A percentile compares a stretch with the other conserved stretches of the same genome.
Conservation (phyloP, 2,113 vertebrate genomes). For the Saimiri boliviensis region DNA sequence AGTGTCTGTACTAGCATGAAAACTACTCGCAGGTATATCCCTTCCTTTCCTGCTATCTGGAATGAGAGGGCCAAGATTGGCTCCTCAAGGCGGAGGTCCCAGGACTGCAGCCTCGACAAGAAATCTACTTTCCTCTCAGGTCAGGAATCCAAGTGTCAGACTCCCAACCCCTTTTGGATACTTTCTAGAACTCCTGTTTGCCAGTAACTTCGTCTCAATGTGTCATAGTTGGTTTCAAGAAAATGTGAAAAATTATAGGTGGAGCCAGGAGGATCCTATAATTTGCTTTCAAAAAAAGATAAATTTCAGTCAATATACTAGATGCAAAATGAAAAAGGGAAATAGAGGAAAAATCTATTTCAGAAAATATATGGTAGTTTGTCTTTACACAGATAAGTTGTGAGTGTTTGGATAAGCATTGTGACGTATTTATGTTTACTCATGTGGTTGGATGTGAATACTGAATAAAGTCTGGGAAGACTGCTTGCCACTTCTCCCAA, state of each 20-base stretch:
- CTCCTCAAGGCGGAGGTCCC: neutral
- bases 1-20: conserved; percentile 70
- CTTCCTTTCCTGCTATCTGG: neutral
- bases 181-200: conserved; percentile 1
- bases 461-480: conserved; percentile 51
- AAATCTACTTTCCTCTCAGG: neutral
- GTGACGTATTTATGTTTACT: conserved; percentile 67
- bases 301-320: conserved; percentile 56
- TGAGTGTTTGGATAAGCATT: conserved; percentile 45
- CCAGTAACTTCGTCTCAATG: neutral
- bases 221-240: conserved; percentile 37
- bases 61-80: neutral
- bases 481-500: conserved; percentile 56
- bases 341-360: conserved; percentile 31
- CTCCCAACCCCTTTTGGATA: neutral
- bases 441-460: conserved; percentile 60
- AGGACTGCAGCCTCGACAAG: neutral
- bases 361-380: conserved; percentile 57
- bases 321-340: conserved; percentile 49
- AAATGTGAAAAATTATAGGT: conserved; percentile 24
- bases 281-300: neutral
- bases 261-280: neutral
- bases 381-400: conserved; percentile 60
- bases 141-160: neutral
- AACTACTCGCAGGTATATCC: conserved; percentile 33